phyloP scores from a whole-genome alignment of 1,140 invertebrate species.

The Lysiphlebus fabarum region DNA sequence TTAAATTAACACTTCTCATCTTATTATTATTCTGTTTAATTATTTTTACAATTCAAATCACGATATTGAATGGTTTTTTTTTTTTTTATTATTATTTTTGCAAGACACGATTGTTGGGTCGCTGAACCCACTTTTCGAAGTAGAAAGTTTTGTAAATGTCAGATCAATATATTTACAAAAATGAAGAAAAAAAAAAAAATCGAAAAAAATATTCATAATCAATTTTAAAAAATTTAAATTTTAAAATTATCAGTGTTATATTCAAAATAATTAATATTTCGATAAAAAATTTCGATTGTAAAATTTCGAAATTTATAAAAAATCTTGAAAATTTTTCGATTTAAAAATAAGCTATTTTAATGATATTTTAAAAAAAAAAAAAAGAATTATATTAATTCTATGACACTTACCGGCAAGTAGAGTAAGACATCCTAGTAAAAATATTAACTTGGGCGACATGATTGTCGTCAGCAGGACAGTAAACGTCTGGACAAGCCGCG shows the following conservation, averaged over 20 bases:
- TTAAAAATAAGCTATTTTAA: neutral
- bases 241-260: too few relatives aligned
- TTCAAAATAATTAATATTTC: too few relatives aligned
- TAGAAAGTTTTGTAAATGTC: slow-evolving; percentile 55
- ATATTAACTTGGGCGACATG: slow-evolving; percentile 52
- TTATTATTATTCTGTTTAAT: neutral
- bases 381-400: neutral
- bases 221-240: too few relatives aligned
- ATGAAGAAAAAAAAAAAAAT: slow-evolving; percentile 43
- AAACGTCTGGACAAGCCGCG: slow-evolving; percentile 56
- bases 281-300: neutral
- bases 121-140: slow-evolving; percentile 43
- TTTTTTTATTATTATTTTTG: neutral
- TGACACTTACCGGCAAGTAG: slow-evolving; percentile 51
- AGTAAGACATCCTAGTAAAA: slow-evolving; percentile 45
- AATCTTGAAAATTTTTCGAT: neutral
- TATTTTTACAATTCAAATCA: neutral
- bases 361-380: neutral
- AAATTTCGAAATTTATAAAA: neutral
- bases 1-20: too few relatives aligned
- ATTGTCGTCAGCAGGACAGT: slow-evolving; percentile 47
- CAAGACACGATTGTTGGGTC: slow-evolving; percentile 29
- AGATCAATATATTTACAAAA: slow-evolving; percentile 33
- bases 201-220: too few relatives aligned
- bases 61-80: slow-evolving; percentile 7